Percentiles rank a stretch among this genome's conserved stretches.
Conservation (phyloP, 2,888 invertebrate genomes). For the Agelastica alni region DNA sequence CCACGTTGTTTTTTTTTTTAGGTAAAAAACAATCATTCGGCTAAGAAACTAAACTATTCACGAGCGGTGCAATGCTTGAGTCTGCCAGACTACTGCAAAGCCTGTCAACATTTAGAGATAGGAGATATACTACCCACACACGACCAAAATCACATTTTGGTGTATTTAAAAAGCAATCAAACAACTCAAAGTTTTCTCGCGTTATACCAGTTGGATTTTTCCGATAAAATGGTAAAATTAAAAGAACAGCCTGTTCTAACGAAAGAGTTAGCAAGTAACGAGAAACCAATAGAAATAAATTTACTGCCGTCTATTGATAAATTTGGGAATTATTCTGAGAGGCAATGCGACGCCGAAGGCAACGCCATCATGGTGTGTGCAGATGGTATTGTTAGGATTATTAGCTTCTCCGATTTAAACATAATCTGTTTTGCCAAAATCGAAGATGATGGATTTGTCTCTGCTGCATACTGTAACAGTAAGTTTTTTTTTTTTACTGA, state of each 20-base stretch:
- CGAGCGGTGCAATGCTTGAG: constrained; percentile 64
- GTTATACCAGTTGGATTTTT: constrained; percentile 62
- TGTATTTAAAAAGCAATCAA: constrained; percentile 57
- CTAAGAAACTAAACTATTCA: constrained; percentile 54
- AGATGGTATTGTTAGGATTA: constrained; percentile 74
- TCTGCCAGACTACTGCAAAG: constrained; percentile 60
- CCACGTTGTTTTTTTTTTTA: constrained; percentile 8
- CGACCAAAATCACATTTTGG: constrained; percentile 70
- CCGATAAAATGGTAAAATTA: constrained; percentile 59
- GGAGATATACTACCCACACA: constrained; percentile 70
- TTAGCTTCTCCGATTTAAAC: constrained; percentile 72
- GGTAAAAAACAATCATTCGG: constrained; percentile 50
- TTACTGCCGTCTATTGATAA: constrained; percentile 64
- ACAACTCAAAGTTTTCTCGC: constrained; percentile 57
- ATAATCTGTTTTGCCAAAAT: constrained; percentile 70
- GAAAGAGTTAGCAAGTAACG: constrained; percentile 65
- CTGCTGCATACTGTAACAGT: constrained; percentile 85
- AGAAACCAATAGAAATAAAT: constrained; percentile 72
- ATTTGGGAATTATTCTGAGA: constrained; percentile 33
- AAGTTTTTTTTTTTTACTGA: constrained; percentile 48
- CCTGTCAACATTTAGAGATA: constrained; percentile 57
- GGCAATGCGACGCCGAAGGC: constrained; percentile 51
- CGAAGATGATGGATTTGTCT: constrained; percentile 74
- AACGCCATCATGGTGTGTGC: constrained; percentile 74
- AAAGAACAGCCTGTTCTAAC: constrained; percentile 65